phyloP scores from a whole-genome alignment of 2,113 vertebrate species.

The Zosterops japonicus region DNA sequence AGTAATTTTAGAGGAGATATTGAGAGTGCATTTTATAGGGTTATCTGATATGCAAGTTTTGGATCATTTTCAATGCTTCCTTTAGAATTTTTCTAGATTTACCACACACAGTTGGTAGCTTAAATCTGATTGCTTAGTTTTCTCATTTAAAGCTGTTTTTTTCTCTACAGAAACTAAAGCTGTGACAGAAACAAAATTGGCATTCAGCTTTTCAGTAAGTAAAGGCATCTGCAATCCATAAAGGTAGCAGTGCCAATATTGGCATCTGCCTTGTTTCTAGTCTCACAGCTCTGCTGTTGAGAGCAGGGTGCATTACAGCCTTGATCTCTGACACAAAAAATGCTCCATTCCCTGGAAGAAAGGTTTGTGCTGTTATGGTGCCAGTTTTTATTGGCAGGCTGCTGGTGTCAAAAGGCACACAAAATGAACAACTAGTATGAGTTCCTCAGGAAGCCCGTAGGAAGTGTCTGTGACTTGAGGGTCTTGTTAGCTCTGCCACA shows the following conservation, averaged over 20 bases:
- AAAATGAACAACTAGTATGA: neutral
- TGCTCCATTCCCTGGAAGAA: slow-evolving; percentile 2
- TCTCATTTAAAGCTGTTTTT: neutral
- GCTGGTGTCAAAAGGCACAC: neutral
- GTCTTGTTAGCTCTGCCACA: neutral
- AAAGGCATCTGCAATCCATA: neutral
- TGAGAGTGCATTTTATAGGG: neutral
- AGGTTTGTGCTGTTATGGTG: neutral
- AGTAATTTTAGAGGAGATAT: neutral
- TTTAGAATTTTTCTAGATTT: neutral
- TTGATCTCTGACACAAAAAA: neutral
- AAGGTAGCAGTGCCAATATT: neutral
- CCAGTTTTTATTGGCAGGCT: neutral
- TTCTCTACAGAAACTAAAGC: neutral
- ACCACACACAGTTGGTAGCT: neutral
- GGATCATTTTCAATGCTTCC: neutral
- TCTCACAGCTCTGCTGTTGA: neutral
- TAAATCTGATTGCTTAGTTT: neutral
- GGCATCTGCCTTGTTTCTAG: slow-evolving; percentile 8
- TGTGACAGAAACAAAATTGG: neutral
- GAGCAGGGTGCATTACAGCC: neutral
- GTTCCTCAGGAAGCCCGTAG: neutral
- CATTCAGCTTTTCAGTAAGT: neutral
- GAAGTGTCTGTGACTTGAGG: neutral
- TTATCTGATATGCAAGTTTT: neutral